Percentiles rank a stretch among this genome's conserved stretches.
These are phyloP conservation scores for Sarcophaga peregrina DNA, from an alignment of 1,140 invertebrate genomes.

Conservation along the genomic window DNA sequence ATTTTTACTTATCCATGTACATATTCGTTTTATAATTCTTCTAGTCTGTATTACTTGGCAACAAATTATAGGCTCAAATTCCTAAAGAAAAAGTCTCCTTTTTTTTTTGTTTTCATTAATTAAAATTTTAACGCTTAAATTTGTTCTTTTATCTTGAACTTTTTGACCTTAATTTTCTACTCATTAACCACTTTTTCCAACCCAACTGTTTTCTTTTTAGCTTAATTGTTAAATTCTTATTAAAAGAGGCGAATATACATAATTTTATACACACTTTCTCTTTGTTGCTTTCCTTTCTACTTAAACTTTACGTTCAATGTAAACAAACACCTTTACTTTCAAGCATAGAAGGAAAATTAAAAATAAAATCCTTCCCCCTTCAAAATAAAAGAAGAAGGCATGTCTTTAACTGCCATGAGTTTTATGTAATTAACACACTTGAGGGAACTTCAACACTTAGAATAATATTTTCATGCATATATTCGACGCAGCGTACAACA, in stretches of 20 bases:
- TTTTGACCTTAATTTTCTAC: slow-evolving; percentile 1
- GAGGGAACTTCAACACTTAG: slow-evolving; percentile 3
- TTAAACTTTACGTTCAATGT: slow-evolving; percentile 1
- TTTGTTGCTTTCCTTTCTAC: not conserved
- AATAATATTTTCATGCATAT: not conserved
- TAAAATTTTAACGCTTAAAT: slow-evolving; percentile 11
- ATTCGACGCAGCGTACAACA: not conserved
- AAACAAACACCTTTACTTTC: not conserved
- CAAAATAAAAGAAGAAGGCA: not conserved
- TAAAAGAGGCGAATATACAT: not conserved
- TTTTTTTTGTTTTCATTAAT: not conserved
- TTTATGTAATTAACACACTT: slow-evolving; percentile 11
- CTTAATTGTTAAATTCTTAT: not conserved
- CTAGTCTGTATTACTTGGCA: no score
- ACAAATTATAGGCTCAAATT: no score
- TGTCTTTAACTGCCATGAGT: slow-evolving; percentile 10
- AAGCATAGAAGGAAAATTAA: not conserved
- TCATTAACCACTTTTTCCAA: slow-evolving; percentile 15
- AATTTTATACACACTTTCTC: not conserved
- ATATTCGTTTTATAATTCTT: no score
- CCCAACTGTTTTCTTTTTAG: slow-evolving; percentile 1
- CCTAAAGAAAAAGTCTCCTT: no score
- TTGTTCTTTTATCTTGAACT: not conserved
- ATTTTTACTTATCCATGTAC: no score
- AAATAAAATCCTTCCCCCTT: not conserved